phyloP scores from a whole-genome alignment of 2,113 vertebrate genomes.

The Calonectris borealis region DNA sequence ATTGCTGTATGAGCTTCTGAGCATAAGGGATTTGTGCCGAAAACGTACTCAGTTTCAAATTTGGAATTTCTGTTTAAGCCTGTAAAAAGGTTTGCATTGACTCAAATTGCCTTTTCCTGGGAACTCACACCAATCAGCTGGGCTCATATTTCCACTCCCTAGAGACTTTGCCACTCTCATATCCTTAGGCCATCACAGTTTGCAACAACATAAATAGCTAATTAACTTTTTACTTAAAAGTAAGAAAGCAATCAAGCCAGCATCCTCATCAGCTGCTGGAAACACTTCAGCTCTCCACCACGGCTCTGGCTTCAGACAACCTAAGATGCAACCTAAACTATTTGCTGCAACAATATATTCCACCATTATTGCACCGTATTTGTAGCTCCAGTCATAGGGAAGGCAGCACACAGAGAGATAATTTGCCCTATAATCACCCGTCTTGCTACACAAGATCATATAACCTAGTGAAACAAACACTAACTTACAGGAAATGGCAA shows the following conservation, averaged over 20 bases:
- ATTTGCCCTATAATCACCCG: not conserved
- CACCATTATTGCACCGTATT: not conserved
- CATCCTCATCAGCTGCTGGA: not conserved
- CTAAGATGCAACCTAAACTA: not conserved
- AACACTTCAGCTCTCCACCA: not conserved
- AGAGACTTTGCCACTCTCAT: not conserved
- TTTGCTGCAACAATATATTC: not conserved
- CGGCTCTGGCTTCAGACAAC: not conserved
- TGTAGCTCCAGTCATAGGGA: not conserved
- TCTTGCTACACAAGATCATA: not conserved
- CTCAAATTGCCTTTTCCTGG: not conserved
- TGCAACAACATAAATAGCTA: conserved; percentile 50
- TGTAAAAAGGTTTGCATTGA: not conserved
- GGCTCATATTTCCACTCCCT: not conserved
- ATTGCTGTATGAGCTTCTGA: not conserved
- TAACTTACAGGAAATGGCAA: not conserved
- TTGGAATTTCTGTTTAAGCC: not conserved
- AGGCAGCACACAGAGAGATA: not conserved
- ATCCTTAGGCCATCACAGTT: conserved; percentile 30
- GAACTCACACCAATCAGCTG: not conserved
- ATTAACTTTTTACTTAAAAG: conserved; percentile 63
- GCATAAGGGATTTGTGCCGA: not conserved
- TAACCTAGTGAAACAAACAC: not conserved
- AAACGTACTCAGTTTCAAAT: not conserved
- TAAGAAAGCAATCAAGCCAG: conserved; percentile 17